phyloP scores from a whole-genome alignment of 2,113 vertebrate genomes.

The Tetrao urogallus region DNA sequence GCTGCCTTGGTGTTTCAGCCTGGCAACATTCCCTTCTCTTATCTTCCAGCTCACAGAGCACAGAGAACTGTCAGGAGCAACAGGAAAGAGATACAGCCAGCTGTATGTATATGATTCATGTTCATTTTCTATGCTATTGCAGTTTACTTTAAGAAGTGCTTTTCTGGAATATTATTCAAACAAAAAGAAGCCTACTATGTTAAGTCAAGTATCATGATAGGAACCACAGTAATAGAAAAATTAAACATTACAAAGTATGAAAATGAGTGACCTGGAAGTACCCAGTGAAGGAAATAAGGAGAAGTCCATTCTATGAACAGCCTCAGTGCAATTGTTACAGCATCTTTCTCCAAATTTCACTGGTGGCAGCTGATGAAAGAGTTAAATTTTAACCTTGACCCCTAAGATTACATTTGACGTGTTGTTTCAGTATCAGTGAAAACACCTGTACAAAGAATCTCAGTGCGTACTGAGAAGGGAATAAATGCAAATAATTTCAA shows the following conservation, averaged over 20 bases:
- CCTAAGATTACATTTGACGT: conserved; percentile 29
- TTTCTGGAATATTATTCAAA: background rate
- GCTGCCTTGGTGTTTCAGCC: background rate
- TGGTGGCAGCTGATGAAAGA: background rate
- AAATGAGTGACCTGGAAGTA: background rate
- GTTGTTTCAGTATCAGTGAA: conserved; percentile 36
- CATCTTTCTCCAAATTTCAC: background rate
- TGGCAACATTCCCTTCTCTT: background rate
- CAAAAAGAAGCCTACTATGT: background rate
- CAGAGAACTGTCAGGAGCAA: background rate
- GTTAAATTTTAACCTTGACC: conserved; percentile 6
- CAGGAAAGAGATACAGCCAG: background rate
- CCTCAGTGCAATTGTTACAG: background rate
- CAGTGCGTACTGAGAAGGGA: background rate
- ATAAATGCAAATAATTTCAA: conserved; percentile 63
- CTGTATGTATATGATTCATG: background rate
- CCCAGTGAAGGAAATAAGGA: background rate
- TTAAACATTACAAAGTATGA: background rate
- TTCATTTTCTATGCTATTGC: background rate
- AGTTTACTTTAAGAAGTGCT: background rate
- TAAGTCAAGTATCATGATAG: background rate
- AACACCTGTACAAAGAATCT: conserved; percentile 27
- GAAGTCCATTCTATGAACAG: background rate
- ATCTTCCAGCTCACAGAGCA: background rate
- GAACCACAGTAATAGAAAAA: background rate